Evolutionary conservation across 2,113 vertebrate genomes (phyloP), one percentile per base, ranked within the genome.

Genomic region (Syrrhaptes paradoxus): DNA sequence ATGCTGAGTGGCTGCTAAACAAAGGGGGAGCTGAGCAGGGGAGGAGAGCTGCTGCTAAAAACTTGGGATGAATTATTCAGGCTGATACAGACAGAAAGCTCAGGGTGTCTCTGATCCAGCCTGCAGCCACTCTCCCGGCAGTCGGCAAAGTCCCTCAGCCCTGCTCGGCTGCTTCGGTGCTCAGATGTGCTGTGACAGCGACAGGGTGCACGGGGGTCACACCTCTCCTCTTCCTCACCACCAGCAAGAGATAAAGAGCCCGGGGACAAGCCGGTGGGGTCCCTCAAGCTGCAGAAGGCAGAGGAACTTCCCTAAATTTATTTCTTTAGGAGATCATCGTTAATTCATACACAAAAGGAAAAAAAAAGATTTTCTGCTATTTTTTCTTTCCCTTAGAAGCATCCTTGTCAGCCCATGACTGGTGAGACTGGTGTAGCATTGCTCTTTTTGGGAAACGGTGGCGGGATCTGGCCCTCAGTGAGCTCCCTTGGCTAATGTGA

Each of bases 31-130:
- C 41, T 65, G 63, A 34, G 46, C 63, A 66, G 48, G 38, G 45
- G 17, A 66, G 61, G 46, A 93, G 52, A 88, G 79, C 36, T 90
- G 28, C 86, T 45, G 62, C 93, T 86, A 45, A 90, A 79, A 89
- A 73, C 54, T 76, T 25, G 49, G 66, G 80, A 80, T 94, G n/a
- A 96, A 95, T 95, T 94, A 94, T 96, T 96, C 93, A 96, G 83
- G 68, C 72, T 83, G 83, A 20, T 49, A n/a, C 0, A 49, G 71
- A 59, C 1, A 61, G 72, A 93, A 93, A 93, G 58, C 86, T 80
- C 72, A 41, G 41, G 41, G 41, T 41, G 41, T 41, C 41, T 41
- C 70, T 1, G 4, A 43, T 45, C 52, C 85, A 52, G 71, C 71
- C 82, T 57, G 59, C 59, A 73, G 77, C 17, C 9, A 0, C 54